phyloP scores from a whole-genome alignment of 2,113 vertebrate genomes.

The Notiomystis cincta region DNA sequence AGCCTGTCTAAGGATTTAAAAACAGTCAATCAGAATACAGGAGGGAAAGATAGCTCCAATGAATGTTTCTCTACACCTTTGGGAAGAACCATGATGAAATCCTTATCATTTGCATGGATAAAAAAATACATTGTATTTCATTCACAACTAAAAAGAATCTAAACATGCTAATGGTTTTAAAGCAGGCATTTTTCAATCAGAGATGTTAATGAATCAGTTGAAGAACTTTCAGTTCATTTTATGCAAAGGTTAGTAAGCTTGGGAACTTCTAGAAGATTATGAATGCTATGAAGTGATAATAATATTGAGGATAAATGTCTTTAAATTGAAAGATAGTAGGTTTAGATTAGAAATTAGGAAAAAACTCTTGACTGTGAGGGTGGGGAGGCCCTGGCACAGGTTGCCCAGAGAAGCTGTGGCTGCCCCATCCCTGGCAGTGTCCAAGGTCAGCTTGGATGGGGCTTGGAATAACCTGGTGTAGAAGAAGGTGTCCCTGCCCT shows the following conservation, averaged over 20 bases:
- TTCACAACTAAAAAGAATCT: background rate
- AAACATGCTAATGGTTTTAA: background rate
- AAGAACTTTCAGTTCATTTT: background rate
- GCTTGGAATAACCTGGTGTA: fast-evolving
- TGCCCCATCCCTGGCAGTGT: background rate
- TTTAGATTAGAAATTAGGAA: background rate
- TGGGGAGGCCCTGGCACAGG: background rate
- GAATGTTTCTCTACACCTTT: background rate
- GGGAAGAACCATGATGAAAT: background rate
- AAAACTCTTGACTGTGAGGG: background rate
- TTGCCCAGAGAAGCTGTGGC: background rate
- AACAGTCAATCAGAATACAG: background rate
- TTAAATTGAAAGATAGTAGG: background rate
- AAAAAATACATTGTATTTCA: background rate
- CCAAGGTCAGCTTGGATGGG: fast-evolving
- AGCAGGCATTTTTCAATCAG: background rate
- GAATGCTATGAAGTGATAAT: background rate
- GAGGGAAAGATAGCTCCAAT: background rate
- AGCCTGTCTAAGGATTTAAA: background rate
- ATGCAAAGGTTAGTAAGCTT: background rate
- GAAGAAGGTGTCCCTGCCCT: background rate
- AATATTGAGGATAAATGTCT: background rate
- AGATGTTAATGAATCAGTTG: background rate
- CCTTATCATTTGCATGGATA: background rate
- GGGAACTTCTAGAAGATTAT: background rate